A percentile compares a stretch with the other conserved stretches of the same genome.
Evolutionary conservation across 2,113 vertebrate genomes (phyloP).

Genomic region (Emydocephalus ijimae): DNA sequence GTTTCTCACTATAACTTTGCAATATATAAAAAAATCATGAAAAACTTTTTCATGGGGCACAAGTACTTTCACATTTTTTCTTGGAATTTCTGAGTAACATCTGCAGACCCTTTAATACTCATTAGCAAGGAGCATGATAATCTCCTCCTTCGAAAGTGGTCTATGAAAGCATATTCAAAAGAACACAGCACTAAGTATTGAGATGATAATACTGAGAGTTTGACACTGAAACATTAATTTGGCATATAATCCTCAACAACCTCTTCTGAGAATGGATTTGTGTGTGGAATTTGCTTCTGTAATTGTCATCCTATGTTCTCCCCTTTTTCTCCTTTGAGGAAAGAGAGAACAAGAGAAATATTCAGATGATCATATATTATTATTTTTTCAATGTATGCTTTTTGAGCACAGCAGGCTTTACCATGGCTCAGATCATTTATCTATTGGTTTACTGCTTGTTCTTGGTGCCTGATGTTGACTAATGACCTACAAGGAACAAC

Average conservation of each 20-base stretch:
- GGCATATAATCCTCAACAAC: not conserved
- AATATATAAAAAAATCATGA: not conserved
- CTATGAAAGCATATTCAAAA: conserved; percentile 34
- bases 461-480: not conserved
- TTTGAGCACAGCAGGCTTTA: not conserved
- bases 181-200: not conserved
- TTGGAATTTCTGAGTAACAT: not conserved
- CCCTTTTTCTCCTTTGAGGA: not conserved
- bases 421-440: not conserved
- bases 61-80: not conserved
- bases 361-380: not conserved
- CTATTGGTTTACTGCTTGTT: not conserved
- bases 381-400: not conserved
- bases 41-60: not conserved
- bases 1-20: not conserved
- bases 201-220: not conserved
- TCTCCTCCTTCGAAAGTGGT: not conserved
- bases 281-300: not conserved
- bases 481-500: not conserved
- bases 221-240: not conserved
- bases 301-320: not conserved
- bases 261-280: not conserved
- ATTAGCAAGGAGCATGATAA: conserved; percentile 26
- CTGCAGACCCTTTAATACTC: not conserved
- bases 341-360: not conserved